Base-by-base conservation (phyloP, 2,797 vertebrate genomes). In the Kryptolebias ocellatus region DNA sequence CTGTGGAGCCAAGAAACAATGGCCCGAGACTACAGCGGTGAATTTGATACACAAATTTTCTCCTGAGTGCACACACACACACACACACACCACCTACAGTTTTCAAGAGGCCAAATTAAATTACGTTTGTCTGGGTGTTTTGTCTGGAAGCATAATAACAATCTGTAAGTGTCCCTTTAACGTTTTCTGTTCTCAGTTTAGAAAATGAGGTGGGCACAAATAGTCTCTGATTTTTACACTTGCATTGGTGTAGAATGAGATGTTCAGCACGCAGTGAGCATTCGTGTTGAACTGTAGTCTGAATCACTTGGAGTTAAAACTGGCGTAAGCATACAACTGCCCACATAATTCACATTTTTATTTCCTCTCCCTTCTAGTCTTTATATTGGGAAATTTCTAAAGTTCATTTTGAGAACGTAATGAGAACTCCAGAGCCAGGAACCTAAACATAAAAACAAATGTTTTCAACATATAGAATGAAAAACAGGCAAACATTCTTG, bases 71-170 rank as follows among this genome's bases (percentile, higher is more conserved):
- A 39, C 50, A 64, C 56, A 42, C 67, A 54, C 59, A 67, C 24
- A 51, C 29, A 64, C 42, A 79, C 54, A 51, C 58, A 54, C n/a
- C 57, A 53, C 11, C 18, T 63, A 72, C 79, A 84, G 84, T 87
- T 85, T 83, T 85, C 70, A 81, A 79, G 52, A 64, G 58, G 31
- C 63, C 52, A 86, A 89, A 92, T 91, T 80, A 64, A 49, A 89
- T 92, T 90, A 86, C 37, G 73, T 61, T 67, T 50, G 78, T 89
- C 89, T 89, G 86, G 72, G 60, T 81, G 81, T 87, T 86, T 80
- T 81, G 79, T 87, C 83, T 88, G 71, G 60, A 80, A 68, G 66
- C 63, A 74, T 78, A 80, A 76, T 78, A 81, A 39, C 37, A 39
- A 84, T 83, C 74, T 73, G 70, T 24, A 66, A 73, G 72, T 80